Conservation (phyloP, 2,113 vertebrate genomes). For the Paradisaea rubra region DNA sequence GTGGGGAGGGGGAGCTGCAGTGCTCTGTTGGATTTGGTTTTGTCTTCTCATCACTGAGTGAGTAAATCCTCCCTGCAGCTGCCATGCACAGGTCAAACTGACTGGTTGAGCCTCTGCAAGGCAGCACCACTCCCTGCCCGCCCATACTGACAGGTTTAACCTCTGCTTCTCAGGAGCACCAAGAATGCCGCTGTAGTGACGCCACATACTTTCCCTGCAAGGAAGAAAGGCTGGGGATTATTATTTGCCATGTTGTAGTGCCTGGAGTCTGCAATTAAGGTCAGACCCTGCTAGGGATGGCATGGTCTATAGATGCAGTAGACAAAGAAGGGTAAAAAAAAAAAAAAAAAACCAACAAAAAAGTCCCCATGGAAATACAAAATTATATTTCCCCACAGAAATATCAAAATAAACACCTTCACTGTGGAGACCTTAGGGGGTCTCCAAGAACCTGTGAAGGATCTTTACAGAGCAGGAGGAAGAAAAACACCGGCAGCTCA, state of each 20-base stretch:
- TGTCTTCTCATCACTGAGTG: neutral
- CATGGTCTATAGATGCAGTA: neutral
- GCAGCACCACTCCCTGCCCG: neutral
- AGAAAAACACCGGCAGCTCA: neutral
- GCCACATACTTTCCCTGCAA: constrained; percentile 45
- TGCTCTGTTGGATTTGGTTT: neutral
- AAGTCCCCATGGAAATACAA: neutral
- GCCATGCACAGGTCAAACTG: neutral
- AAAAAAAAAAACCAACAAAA: neutral
- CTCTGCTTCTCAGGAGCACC: constrained; percentile 2
- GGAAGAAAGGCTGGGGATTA: constrained; percentile 14
- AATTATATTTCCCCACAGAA: neutral
- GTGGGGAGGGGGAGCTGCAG: neutral
- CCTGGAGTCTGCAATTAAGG: neutral
- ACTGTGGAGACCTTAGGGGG: neutral
- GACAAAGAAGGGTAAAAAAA: neutral
- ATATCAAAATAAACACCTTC: neutral
- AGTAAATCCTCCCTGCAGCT: neutral
- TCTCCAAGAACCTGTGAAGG: neutral
- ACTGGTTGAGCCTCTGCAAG: neutral
- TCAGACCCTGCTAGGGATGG: neutral
- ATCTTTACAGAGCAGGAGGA: neutral
- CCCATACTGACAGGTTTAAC: constrained; percentile 19
- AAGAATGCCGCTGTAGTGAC: neutral
- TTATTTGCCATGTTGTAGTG: neutral